Percentiles rank a stretch among this genome's conserved stretches.
Conservation (phyloP, 2,888 invertebrate species). For the Tetragnatha montana region DNA sequence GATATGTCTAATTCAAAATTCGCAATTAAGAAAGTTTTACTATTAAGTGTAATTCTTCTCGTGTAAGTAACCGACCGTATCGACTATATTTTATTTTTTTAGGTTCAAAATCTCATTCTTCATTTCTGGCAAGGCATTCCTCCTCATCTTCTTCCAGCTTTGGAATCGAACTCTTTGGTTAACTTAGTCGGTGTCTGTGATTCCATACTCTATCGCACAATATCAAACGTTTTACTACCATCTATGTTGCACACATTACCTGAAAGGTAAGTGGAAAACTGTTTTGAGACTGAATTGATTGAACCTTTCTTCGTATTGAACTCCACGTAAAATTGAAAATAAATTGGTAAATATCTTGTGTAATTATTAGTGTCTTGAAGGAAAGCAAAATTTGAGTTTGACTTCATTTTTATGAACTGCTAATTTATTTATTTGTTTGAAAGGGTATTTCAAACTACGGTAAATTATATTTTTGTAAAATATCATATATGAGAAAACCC, state of each 20-base stretch:
- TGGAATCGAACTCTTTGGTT: slow-evolving; percentile 76
- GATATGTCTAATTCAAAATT: too few species aligned
- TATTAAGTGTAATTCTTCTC: too few species aligned
- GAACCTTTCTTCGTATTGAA: slow-evolving; percentile 19
- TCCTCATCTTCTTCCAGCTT: slow-evolving; percentile 76
- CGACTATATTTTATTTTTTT: slow-evolving; percentile 5
- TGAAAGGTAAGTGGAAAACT: slow-evolving; percentile 75
- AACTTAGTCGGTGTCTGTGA: slow-evolving; percentile 78
- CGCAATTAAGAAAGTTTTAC: too few species aligned
- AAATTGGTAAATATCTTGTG: too few species aligned
- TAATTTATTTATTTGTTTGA: too few species aligned
- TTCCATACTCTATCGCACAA: slow-evolving; percentile 77
- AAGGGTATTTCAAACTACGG: too few species aligned
- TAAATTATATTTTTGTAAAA: too few species aligned
- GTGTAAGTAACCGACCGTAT: too few species aligned
- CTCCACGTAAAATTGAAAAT: neutral
- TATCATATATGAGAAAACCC: too few species aligned
- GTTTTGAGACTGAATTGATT: neutral
- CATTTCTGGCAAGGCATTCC: slow-evolving; percentile 78
- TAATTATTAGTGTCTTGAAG: too few species aligned
- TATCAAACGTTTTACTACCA: slow-evolving; percentile 77
- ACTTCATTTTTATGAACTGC: too few species aligned
- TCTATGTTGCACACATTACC: slow-evolving; percentile 77
- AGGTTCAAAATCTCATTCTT: slow-evolving; percentile 77
- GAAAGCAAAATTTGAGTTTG: too few species aligned